Conservation (phyloP, 2,888 invertebrate genomes). For the Athalia circularis region DNA sequence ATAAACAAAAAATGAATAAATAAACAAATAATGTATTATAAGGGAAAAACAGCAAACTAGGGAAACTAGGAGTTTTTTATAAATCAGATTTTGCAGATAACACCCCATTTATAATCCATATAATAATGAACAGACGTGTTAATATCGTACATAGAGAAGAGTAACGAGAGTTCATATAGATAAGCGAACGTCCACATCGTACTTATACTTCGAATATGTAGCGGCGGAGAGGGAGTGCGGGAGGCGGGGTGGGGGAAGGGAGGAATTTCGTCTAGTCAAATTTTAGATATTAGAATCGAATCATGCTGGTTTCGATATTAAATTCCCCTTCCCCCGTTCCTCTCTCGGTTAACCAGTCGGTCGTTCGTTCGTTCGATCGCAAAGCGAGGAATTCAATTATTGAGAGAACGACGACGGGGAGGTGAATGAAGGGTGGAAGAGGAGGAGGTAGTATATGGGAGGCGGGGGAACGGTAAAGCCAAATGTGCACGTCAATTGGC, state of each 20-base stretch:
- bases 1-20: no score
- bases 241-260: background rate
- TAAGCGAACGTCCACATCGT: no score
- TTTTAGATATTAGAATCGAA: constrained; percentile 4
- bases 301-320: constrained; percentile 11
- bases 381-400: constrained; percentile 35
- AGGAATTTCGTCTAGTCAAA: background rate
- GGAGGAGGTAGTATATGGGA: no score
- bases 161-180: no score
- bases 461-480: background rate
- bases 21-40: no score
- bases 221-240: background rate
- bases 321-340: background rate
- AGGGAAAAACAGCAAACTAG: no score
- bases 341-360: background rate
- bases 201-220: no score
- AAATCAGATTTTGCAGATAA: no score
- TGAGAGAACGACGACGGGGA: background rate
- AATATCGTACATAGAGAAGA: no score
- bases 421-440: background rate
- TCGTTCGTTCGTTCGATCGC: background rate
- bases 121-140: no score
- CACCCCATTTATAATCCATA: no score
- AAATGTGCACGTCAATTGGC: constrained; percentile 35
- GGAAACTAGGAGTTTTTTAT: no score